These are phyloP conservation scores for Danaus plexippus DNA, from an alignment of 1,140 invertebrate species.

Conservation along the genomic window DNA sequence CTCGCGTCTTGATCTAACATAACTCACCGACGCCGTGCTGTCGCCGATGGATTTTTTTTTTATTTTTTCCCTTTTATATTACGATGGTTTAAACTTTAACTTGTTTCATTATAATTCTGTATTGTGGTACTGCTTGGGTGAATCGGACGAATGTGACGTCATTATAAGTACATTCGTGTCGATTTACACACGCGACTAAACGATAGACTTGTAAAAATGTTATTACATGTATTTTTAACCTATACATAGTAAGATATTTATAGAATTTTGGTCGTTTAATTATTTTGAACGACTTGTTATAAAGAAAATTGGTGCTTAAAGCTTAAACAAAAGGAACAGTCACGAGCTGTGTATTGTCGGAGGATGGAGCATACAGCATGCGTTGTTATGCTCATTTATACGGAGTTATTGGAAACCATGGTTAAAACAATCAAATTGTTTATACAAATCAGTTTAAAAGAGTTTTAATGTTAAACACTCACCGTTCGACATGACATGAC, in stretches of 20 bases:
- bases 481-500: slow-evolving; percentile 8
- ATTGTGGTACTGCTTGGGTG: too few species aligned
- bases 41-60: slow-evolving; percentile 26
- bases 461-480: slow-evolving; percentile 19
- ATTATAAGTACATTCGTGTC: slow-evolving; percentile 9
- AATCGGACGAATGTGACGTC: too few species aligned
- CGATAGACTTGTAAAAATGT: slow-evolving; percentile 71
- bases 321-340: slow-evolving; percentile 64
- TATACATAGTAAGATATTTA: slow-evolving; percentile 72
- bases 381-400: slow-evolving; percentile 61
- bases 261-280: slow-evolving; percentile 72
- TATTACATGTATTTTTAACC: slow-evolving; percentile 72
- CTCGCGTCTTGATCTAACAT: too few species aligned
- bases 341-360: slow-evolving; percentile 62
- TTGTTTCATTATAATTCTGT: too few species aligned
- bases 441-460: slow-evolving; percentile 3
- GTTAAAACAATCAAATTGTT: slow-evolving; percentile 11
- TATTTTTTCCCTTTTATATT: slow-evolving; percentile 32
- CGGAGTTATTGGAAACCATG: slow-evolving; percentile 37
- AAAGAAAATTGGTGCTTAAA: slow-evolving; percentile 72
- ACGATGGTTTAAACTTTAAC: too few species aligned
- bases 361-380: slow-evolving; percentile 66
- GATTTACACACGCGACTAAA: slow-evolving; percentile 39
- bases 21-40: slow-evolving; percentile 13
- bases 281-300: slow-evolving; percentile 73